Percentiles rank a stretch among this genome's conserved stretches.
These are phyloP conservation scores for Phrynocephalus guinanensis DNA, from an alignment of 2,797 vertebrate species.

Conservation along the genomic window DNA sequence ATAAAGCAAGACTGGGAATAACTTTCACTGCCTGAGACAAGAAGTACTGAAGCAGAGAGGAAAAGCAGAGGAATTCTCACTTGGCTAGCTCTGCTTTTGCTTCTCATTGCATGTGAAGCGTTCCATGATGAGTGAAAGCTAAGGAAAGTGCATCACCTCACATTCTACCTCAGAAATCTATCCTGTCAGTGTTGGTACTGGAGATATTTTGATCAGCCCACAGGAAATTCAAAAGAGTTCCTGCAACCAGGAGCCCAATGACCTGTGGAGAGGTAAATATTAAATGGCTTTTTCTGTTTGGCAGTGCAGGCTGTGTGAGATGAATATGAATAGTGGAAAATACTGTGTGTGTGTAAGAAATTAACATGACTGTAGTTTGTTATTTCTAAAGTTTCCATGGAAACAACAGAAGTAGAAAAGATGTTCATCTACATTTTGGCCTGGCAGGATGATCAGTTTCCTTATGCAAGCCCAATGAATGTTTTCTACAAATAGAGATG, in stretches of 20 bases:
- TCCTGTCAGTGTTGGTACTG: slow-evolving; percentile 55
- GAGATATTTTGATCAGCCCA: slow-evolving; percentile 56
- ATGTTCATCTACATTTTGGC: not conserved
- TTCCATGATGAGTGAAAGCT: slow-evolving; percentile 57
- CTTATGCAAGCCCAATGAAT: not conserved
- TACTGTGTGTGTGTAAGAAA: not conserved
- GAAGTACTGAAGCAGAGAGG: slow-evolving; percentile 64
- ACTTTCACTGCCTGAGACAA: slow-evolving; percentile 59
- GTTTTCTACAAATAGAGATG: not conserved
- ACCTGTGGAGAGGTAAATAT: slow-evolving; percentile 50
- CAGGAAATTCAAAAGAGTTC: slow-evolving; percentile 50
- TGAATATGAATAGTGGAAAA: slow-evolving; percentile 34
- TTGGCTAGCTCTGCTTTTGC: slow-evolving; percentile 57
- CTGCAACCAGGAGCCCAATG: slow-evolving; percentile 42
- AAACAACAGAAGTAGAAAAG: not conserved
- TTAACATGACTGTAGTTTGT: not conserved
- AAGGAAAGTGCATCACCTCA: slow-evolving; percentile 29
- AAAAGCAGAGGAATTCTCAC: slow-evolving; percentile 61
- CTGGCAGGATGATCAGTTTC: not conserved
- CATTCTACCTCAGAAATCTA: slow-evolving; percentile 49
- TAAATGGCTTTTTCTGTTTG: slow-evolving; percentile 21
- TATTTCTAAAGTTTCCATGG: not conserved
- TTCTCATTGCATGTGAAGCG: slow-evolving; percentile 66
- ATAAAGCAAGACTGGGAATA: slow-evolving; percentile 43
- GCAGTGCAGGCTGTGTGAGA: slow-evolving; percentile 18